Evolutionary conservation across 2,113 vertebrate genomes (phyloP).

Genomic region (Gulo gulo): DNA sequence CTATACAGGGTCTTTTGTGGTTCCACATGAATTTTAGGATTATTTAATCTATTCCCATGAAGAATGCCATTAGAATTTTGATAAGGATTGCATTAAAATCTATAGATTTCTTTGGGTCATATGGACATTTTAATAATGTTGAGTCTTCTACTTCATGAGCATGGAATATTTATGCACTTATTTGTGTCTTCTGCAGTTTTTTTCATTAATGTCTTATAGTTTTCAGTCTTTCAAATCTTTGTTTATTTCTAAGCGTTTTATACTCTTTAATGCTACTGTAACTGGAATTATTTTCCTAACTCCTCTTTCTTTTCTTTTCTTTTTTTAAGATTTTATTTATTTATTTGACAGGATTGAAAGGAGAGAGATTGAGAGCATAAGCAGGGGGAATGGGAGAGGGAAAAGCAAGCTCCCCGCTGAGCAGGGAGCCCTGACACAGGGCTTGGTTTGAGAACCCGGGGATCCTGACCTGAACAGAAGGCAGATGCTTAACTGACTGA

Average conservation of each 20-base stretch:
- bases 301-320: not conserved
- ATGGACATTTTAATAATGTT: not conserved
- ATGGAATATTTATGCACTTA: not conserved
- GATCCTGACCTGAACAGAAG: too few relatives aligned
- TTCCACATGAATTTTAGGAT: not conserved
- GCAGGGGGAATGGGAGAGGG: too few relatives aligned
- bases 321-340: too few relatives aligned
- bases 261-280: not conserved
- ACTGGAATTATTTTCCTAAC: not conserved
- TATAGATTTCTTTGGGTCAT: not conserved
- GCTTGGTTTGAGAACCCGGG: too few relatives aligned
- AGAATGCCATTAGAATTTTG: not conserved
- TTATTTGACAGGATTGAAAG: too few relatives aligned
- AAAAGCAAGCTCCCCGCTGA: too few relatives aligned
- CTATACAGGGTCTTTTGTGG: not conserved
- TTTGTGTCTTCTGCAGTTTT: not conserved
- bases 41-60: not conserved
- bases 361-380: too few relatives aligned
- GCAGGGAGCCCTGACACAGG: too few relatives aligned
- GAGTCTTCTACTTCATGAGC: not conserved
- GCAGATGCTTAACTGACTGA: too few relatives aligned
- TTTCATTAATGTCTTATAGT: not conserved
- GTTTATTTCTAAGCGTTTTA: not conserved
- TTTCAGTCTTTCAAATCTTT: not conserved
- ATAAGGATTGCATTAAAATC: not conserved